Conservation (phyloP, 2,888 invertebrate genomes). For the Dyspetes luteomarginatus region DNA sequence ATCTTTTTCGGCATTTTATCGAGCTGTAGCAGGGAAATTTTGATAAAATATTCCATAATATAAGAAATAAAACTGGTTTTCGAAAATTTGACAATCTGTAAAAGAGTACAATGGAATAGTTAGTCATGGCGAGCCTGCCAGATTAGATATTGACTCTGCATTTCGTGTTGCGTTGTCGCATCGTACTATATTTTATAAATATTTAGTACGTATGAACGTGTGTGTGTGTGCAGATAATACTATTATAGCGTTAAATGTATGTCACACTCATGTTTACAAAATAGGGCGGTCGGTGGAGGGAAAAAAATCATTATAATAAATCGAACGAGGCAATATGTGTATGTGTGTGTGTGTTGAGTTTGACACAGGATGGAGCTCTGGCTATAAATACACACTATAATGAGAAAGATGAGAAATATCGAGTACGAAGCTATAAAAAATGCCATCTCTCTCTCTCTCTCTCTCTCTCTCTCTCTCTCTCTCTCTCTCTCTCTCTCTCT, state of each 20-base stretch:
- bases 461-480: background rate
- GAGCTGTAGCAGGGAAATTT: too few species aligned
- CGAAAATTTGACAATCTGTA: background rate
- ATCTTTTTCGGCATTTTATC: too few species aligned
- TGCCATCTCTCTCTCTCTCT: background rate
- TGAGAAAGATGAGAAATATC: slow-evolving; percentile 28
- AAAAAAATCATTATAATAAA: slow-evolving; percentile 63
- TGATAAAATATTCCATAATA: too few species aligned
- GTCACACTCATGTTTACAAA: slow-evolving; percentile 49
- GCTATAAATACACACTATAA: slow-evolving; percentile 56
- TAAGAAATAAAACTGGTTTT: too few species aligned
- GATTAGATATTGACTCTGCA: slow-evolving; percentile 57
- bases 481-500: background rate
- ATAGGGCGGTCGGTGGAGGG: slow-evolving; percentile 30
- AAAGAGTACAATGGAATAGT: slow-evolving; percentile 6
- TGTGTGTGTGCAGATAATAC: background rate
- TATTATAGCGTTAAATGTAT: slow-evolving; percentile 52
- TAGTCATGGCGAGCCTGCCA: slow-evolving; percentile 30
- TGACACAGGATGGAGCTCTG: slow-evolving; percentile 36
- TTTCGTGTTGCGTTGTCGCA: slow-evolving; percentile 39
- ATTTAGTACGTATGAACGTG: slow-evolving; percentile 17
- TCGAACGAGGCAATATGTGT: slow-evolving; percentile 42
- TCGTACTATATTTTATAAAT: slow-evolving; percentile 45
- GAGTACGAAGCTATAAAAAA: slow-evolving; percentile 3
- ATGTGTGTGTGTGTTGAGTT: slow-evolving; percentile 27